Base-by-base conservation (phyloP, 2,888 invertebrate species). In the Diarsia mendica region DNA sequence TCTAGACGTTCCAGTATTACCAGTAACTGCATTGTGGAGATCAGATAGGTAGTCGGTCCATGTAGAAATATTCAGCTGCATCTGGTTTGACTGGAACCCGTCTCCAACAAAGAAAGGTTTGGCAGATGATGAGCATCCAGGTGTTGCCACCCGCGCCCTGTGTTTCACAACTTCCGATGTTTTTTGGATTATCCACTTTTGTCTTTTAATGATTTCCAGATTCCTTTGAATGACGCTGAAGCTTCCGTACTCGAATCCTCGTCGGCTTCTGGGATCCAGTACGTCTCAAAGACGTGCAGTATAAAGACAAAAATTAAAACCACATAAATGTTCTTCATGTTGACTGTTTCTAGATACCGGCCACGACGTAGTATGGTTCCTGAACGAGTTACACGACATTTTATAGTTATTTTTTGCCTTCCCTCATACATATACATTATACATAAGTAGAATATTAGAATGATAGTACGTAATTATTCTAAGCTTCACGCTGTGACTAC, bases 181-280 rank as follows among this genome's bases (percentile, higher is more conserved):
- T 0, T 8, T 63, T 9, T 23, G 44, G n/a, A n/a, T 44, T 63
- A 63, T 23, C 9, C n/a, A 63, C 1, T 63, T 13, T 63, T 63
- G 8, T 63, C 63, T 63, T 63, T 63, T 0, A 63, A 2, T 9
- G 63, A 63, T 63, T 63, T 63, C 63, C 63, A 63, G n/a, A 63
- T 44, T 8, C 0, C 9, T 3, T 63, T 63, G 11, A 63, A 63
- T 44, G 63, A 44, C n/a, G 44, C 1, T 3, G n/a, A 8, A 3
- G 15, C 63, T 23, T 8, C 23, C 9, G 63, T 44, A 1, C 44
- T 63, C 13, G 55, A 4, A 13, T 28, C 55, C 13, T 55, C 55
- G 9, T 55, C 55, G 11, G 9, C 55, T 55, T 55, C 55, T 23
- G 55, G 55, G 23, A 55, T 23, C 55, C 55, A 55, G 15, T 55